A percentile compares a stretch with the other conserved stretches of the same genome.
Conservation (phyloP, 2,888 invertebrate genomes). For the Dryobota labecula region DNA sequence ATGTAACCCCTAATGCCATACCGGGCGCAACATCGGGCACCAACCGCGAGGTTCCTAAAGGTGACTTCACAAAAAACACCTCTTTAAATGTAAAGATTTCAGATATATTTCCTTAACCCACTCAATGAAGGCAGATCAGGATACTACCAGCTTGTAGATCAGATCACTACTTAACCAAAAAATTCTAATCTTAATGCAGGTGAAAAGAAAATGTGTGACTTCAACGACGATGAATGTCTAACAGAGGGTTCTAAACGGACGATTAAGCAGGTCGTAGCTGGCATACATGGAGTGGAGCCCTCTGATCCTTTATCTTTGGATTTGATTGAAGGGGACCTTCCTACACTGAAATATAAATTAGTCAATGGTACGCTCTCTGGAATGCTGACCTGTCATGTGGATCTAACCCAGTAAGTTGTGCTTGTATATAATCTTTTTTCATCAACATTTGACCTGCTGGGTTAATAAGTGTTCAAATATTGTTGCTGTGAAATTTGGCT, state of each 20-base stretch:
- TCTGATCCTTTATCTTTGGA: conserved; percentile 16
- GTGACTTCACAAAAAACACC: neutral
- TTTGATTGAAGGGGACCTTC: conserved; percentile 16
- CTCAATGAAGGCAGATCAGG: neutral
- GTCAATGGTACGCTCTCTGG: neutral
- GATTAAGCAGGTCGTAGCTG: neutral
- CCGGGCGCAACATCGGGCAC: too few relatives aligned
- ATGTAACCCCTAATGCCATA: neutral
- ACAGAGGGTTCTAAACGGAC: neutral
- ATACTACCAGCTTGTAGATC: neutral
- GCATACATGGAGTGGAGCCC: neutral
- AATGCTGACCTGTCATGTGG: conserved; percentile 16
- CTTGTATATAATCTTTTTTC: neutral
- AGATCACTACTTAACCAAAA: neutral
- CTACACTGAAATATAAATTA: conserved; percentile 19
- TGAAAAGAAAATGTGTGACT: neutral
- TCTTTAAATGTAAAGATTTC: too few relatives aligned
- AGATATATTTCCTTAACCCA: too few relatives aligned
- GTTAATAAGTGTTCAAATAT: too few relatives aligned
- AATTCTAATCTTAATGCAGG: conserved; percentile 6
- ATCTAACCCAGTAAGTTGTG: conserved; percentile 3
- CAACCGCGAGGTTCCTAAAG: neutral
- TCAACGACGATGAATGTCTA: conserved; percentile 4
- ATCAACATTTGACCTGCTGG: neutral
- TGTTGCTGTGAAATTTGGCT: too few relatives aligned